Percentiles rank a stretch among this genome's conserved stretches.
phyloP scores from a whole-genome alignment of 2,888 invertebrate species.

The Cartodere bifasciata region DNA sequence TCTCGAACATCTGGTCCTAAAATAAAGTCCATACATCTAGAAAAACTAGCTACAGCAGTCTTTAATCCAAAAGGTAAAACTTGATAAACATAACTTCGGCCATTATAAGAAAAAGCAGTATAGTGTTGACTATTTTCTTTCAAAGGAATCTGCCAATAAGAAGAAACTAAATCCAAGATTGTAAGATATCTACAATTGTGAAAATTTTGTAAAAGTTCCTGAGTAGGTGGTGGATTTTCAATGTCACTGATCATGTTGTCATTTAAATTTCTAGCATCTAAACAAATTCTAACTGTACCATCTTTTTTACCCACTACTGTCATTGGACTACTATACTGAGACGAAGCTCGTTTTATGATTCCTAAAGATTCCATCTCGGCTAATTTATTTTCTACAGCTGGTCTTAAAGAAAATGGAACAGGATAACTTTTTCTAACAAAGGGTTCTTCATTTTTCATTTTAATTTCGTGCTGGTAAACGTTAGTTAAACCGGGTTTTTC shows the following conservation, averaged over 20 bases:
- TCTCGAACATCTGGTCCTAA: slow-evolving; percentile 19
- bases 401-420: slow-evolving; percentile 19
- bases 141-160: slow-evolving; percentile 17
- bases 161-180: slow-evolving; percentile 12
- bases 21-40: slow-evolving; percentile 12
- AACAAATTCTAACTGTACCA: slow-evolving; percentile 21
- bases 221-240: slow-evolving; percentile 16
- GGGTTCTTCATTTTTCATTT: slow-evolving; percentile 14
- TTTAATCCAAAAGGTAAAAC: slow-evolving; percentile 23
- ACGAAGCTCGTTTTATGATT: slow-evolving; percentile 21
- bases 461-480: slow-evolving; percentile 18
- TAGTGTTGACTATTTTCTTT: slow-evolving; percentile 11
- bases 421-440: slow-evolving; percentile 24
- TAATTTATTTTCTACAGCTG: slow-evolving; percentile 19
- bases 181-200: slow-evolving; percentile 11
- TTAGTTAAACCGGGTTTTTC: slow-evolving; percentile 14
- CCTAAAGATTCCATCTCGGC: slow-evolving; percentile 20
- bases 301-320: slow-evolving; percentile 22
- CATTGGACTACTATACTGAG: slow-evolving; percentile 23
- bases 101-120: slow-evolving; percentile 15
- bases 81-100: slow-evolving; percentile 20
- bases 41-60: slow-evolving; percentile 16
- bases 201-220: slow-evolving; percentile 14
- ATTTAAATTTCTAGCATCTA: slow-evolving; percentile 24
- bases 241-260: slow-evolving; percentile 20